Conservation (phyloP, 2,113 vertebrate genomes). For the Lontra canadensis region DNA sequence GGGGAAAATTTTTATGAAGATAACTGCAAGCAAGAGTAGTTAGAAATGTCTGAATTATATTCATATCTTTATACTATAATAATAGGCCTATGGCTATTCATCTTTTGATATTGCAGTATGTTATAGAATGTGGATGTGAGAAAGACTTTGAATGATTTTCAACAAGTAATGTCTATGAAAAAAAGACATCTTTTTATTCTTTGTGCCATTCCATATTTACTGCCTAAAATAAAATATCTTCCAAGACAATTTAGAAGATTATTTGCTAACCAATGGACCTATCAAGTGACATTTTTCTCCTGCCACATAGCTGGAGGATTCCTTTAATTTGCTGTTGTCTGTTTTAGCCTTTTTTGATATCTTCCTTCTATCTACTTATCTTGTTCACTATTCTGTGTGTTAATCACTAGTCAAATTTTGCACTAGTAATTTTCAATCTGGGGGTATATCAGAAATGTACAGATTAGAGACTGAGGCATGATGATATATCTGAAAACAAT, state of each 20-base stretch:
- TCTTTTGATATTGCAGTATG: neutral
- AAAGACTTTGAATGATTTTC: neutral
- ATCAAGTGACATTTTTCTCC: neutral
- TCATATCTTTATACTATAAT: neutral
- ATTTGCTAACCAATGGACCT: neutral
- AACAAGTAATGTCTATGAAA: neutral
- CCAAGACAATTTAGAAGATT: neutral
- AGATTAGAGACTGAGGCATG: neutral
- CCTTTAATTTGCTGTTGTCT: neutral
- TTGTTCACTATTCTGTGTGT: neutral
- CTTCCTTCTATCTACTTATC: neutral
- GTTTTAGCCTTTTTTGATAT: neutral
- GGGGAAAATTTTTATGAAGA: neutral
- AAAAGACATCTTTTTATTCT: neutral
- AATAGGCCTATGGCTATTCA: neutral
- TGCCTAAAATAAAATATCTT: neutral
- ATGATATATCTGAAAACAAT: neutral
- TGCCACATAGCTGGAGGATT: neutral
- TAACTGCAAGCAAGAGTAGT: neutral
- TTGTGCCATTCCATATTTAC: slow-evolving; percentile 2
- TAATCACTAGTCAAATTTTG: neutral
- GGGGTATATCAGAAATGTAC: neutral
- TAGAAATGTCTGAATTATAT: neutral
- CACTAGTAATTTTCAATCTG: neutral
- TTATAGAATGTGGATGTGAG: neutral